Conservation (phyloP, 92 coral and sea anemone species). For the Porites rus region DNA sequence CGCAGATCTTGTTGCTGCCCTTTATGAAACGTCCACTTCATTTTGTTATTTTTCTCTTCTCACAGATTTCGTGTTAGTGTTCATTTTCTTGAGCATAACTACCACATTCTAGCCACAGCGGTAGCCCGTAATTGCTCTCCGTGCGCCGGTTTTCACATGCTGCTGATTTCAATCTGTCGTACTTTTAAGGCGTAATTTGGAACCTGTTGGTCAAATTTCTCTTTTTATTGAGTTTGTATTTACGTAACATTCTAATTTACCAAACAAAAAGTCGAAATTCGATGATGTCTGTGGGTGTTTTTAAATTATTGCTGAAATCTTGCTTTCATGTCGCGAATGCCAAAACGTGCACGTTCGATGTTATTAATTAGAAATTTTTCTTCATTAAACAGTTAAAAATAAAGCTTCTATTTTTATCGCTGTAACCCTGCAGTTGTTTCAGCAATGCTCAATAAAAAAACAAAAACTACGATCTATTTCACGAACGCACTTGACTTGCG, state of each 20-base stretch:
- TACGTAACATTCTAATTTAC: neutral
- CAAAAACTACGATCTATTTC: neutral
- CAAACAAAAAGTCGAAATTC: slow-evolving; percentile 4
- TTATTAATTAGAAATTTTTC: neutral
- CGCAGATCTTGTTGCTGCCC: too few relatives aligned
- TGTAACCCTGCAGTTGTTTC: neutral
- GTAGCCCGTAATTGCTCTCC: too few relatives aligned
- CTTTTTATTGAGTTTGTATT: too few relatives aligned
- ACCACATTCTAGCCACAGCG: too few relatives aligned
- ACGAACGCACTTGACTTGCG: too few relatives aligned
- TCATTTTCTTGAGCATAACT: too few relatives aligned
- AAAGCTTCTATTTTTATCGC: neutral
- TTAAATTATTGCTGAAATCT: slow-evolving; percentile 19
- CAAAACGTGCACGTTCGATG: neutral
- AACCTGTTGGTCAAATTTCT: too few relatives aligned
- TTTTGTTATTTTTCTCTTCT: too few relatives aligned
- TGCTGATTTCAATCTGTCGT: neutral
- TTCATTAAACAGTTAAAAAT: slow-evolving; percentile 5
- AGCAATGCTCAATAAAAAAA: neutral
- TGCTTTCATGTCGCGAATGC: neutral
- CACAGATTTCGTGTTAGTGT: too few relatives aligned
- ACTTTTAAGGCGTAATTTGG: neutral
- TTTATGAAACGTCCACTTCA: too few relatives aligned
- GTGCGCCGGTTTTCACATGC: too few relatives aligned
- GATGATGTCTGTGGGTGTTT: neutral